phyloP scores from a whole-genome alignment of 2,888 invertebrate genomes.

The Tachina fera region DNA sequence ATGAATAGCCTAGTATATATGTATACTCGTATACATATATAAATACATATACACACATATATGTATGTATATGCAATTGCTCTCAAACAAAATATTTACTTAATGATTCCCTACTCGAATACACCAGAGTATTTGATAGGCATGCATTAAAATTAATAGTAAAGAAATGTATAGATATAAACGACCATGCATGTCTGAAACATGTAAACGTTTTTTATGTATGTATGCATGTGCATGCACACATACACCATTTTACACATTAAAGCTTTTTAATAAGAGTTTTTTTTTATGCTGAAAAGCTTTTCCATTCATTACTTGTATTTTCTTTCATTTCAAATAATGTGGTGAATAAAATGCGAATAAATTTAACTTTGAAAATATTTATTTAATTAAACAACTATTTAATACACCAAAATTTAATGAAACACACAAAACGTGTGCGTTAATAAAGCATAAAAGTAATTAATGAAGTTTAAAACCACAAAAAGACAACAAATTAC shows the following conservation, averaged over 20 bases:
- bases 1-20: no score
- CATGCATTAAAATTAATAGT: background rate
- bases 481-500: constrained; percentile 1
- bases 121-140: no score
- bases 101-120: no score
- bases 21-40: no score
- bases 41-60: no score
- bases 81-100: no score
- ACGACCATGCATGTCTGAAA: background rate
- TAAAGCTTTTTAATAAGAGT: constrained; percentile 48
- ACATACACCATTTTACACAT: background rate
- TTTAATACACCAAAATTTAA: background rate
- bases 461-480: background rate
- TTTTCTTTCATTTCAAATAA: constrained; percentile 7
- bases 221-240: background rate
- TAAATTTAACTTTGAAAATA: background rate
- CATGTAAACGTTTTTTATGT: background rate
- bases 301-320: constrained; percentile 20
- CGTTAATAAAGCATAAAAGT: background rate
- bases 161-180: constrained; percentile 15
- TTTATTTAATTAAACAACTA: background rate
- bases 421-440: background rate
- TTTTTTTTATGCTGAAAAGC: constrained; percentile 38
- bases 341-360: constrained; percentile 28
- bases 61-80: no score